These are phyloP conservation scores for Bradynema listronoti DNA, from an alignment of 1,140 invertebrate species.

Conservation along the genomic window DNA sequence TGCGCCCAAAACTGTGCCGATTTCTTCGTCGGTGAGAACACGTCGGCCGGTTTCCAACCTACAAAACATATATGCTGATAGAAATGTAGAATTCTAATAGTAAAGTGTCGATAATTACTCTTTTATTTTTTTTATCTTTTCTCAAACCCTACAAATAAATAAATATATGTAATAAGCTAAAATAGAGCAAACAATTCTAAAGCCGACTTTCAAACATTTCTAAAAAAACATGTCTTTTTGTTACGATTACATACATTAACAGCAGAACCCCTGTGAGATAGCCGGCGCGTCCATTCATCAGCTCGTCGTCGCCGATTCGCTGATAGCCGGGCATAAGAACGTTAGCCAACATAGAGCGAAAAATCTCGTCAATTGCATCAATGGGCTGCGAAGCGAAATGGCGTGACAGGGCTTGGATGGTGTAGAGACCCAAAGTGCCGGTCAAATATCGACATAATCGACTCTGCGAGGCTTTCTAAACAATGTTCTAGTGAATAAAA, in stretches of 20 bases:
- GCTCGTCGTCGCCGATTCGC: slow-evolving; percentile 31
- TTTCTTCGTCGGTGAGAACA: slow-evolving; percentile 24
- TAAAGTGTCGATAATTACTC: too few species aligned
- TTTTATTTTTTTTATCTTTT: too few species aligned
- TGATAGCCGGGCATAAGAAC: slow-evolving; percentile 29
- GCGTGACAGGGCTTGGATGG: slow-evolving; percentile 27
- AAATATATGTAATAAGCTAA: too few species aligned
- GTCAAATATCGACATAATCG: slow-evolving; percentile 23
- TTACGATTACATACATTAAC: slow-evolving; percentile 4
- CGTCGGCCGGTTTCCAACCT: slow-evolving; percentile 27
- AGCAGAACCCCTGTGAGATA: slow-evolving; percentile 22
- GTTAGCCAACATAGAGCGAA: slow-evolving; percentile 18
- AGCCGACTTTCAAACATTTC: background rate
- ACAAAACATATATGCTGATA: slow-evolving; percentile 18
- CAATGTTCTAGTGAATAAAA: too few species aligned
- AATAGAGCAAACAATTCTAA: too few species aligned
- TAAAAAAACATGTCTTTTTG: background rate
- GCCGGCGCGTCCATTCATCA: slow-evolving; percentile 34
- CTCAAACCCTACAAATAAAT: too few species aligned
- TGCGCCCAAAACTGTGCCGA: slow-evolving; percentile 23
- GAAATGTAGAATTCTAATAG: background rate
- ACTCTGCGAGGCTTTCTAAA: background rate
- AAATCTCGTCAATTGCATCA: background rate
- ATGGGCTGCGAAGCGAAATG: slow-evolving; percentile 2
- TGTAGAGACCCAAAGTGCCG: slow-evolving; percentile 25